phyloP scores from a whole-genome alignment of 2,113 vertebrate species.

The Centropus unirufus region DNA sequence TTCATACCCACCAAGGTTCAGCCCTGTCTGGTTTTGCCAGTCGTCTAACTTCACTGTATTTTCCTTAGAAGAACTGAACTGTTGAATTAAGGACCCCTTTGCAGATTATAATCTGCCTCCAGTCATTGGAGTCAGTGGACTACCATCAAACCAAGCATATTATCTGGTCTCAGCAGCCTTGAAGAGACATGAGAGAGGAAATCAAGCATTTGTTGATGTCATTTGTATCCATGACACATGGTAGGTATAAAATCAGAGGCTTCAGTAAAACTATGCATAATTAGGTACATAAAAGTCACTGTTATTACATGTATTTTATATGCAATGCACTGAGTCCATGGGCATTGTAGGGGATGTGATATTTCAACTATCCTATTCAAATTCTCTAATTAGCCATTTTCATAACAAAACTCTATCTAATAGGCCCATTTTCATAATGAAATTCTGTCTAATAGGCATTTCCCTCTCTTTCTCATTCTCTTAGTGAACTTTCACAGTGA shows the following conservation, averaged over 20 bases:
- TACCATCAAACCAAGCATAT: neutral
- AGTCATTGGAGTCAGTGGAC: neutral
- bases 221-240: neutral
- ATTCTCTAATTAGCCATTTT: conserved; percentile 8
- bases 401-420: neutral
- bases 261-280: neutral
- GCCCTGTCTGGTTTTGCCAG: neutral
- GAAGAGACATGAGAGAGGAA: neutral
- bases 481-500: neutral
- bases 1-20: neutral
- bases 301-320: neutral
- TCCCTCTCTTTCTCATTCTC: neutral
- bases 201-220: neutral
- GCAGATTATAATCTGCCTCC: neutral
- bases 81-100: neutral
- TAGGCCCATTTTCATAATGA: neutral
- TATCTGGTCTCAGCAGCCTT: neutral
- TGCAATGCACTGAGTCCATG: neutral
- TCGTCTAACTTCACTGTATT: neutral
- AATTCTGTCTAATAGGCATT: neutral
- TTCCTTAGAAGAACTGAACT: neutral
- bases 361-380: neutral
- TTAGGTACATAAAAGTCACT: neutral
- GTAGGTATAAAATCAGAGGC: neutral
- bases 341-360: neutral